Conservation (phyloP, 2,113 vertebrate genomes). For the Lathamus discolor region DNA sequence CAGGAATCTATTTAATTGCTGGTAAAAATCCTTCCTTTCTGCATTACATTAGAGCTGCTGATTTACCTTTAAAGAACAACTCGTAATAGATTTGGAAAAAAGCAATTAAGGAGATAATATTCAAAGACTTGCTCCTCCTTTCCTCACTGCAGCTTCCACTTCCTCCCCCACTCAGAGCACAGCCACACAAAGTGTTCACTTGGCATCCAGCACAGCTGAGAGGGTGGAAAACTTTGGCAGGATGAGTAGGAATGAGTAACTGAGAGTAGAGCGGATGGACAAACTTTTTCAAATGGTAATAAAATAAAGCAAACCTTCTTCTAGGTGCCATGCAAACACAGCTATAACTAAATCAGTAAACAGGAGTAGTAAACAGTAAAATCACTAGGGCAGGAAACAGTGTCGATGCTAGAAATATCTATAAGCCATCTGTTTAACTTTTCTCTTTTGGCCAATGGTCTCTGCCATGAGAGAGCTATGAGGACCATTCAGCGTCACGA, state of each 20-base stretch:
- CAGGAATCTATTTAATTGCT: not conserved
- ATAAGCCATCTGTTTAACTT: not conserved
- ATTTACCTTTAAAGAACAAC: not conserved
- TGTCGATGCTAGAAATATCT: not conserved
- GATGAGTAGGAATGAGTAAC: slow-evolving; percentile 12
- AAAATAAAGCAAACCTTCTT: not conserved
- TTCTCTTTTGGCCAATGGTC: not conserved
- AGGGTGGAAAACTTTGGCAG: slow-evolving; percentile 35
- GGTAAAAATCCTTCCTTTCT: not conserved
- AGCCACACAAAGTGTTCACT: slow-evolving; percentile 4
- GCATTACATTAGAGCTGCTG: not conserved
- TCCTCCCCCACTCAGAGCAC: not conserved
- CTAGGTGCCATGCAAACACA: not conserved
- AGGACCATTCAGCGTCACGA: not conserved
- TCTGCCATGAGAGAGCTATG: not conserved
- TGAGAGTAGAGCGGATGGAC: not conserved
- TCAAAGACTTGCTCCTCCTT: not conserved
- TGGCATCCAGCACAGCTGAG: slow-evolving; percentile 26
- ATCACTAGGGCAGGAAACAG: not conserved
- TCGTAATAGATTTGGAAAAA: not conserved
- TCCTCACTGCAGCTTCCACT: not conserved
- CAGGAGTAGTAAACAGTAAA: not conserved
- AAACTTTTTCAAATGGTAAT: not conserved
- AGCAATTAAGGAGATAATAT: not conserved
- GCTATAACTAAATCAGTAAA: not conserved